Base-by-base conservation (phyloP, 30 jellyfish, hydroid and myxozoan genomes). In the Hydractinia symbiolongicarpus region DNA sequence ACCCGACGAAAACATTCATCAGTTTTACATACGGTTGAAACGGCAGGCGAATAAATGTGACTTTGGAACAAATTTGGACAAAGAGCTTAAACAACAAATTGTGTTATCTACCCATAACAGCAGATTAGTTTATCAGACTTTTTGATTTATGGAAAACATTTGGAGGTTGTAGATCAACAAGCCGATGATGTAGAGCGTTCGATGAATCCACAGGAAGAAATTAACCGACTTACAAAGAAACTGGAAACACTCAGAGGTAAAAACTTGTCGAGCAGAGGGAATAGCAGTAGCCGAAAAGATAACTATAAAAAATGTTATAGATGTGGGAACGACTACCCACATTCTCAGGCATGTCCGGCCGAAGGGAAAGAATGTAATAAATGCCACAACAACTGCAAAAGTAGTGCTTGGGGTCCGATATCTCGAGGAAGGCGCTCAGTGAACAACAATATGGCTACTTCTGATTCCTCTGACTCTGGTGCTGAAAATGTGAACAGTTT, bases 41-140 rank as follows among this genome's bases (percentile, higher is more conserved):
- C 61, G 5, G n/a, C 80, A 71, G 51, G 80, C 80, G 61, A 30
- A 30, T 20, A 71, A 71, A 71, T 71, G 80, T 71, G 83, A 75
- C 9, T 75, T 75, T 54, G 62, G 57, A 72, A 17, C 20, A 8
- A 20, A 53, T 50, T 19, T 19, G 60, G 76, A 75, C 9, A 75
- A 75, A 75, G 83, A 75, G 54, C 21, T 73, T 9, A 73, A 73
- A 53, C 82, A 73, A 53, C 83, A 75, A 8, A 9, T 75, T 6
- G 83, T 15, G 10, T 50, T 75, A 50, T 55, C 73, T 17, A 75
- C 83, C 0, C 9, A 51, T 50, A 75, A 54, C 30, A 50, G 53
- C 17, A 75, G 6, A 64, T 64, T 64, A 64, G 74, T 64, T 64
- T 64, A 64, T 4, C 74, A 64, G 74, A 64, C 16, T 64, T 7